phyloP scores from a whole-genome alignment of 2,797 vertebrate genomes.

The Euphonia xanthogaster region DNA sequence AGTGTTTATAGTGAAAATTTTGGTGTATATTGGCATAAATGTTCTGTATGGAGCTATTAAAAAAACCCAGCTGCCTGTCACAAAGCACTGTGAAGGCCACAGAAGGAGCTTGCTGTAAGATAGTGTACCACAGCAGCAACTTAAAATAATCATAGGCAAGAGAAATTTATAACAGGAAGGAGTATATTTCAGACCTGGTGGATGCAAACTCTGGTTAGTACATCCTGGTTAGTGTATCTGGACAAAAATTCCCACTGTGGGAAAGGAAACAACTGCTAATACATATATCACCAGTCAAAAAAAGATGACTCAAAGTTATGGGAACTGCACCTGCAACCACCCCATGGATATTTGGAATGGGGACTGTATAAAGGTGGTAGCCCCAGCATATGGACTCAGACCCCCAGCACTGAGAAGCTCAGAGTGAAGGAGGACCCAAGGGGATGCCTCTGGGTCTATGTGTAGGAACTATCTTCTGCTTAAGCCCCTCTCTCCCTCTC shows the following conservation, averaged over 20 bases:
- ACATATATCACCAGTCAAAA: background rate
- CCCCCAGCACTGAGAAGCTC: background rate
- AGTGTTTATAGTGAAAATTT: background rate
- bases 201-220: background rate
- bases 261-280: background rate
- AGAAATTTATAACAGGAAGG: background rate
- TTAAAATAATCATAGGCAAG: background rate
- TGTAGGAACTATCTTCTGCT: background rate
- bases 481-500: background rate
- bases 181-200: background rate
- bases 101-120: background rate
- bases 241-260: background rate
- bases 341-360: rapidly evolving
- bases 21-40: background rate
- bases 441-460: rapidly evolving
- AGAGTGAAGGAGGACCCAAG: no score
- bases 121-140: background rate
- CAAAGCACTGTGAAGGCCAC: background rate
- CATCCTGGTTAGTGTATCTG: rapidly evolving
- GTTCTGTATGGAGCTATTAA: background rate
- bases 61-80: background rate
- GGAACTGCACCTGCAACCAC: rapidly evolving
- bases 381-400: rapidly evolving
- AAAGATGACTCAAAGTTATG: background rate
- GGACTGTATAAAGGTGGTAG: background rate